Percentiles rank a stretch among this genome's conserved stretches.
These are phyloP conservation scores for Strigamia maritima DNA, from an alignment of 2,888 invertebrate species.

Conservation along the genomic window DNA sequence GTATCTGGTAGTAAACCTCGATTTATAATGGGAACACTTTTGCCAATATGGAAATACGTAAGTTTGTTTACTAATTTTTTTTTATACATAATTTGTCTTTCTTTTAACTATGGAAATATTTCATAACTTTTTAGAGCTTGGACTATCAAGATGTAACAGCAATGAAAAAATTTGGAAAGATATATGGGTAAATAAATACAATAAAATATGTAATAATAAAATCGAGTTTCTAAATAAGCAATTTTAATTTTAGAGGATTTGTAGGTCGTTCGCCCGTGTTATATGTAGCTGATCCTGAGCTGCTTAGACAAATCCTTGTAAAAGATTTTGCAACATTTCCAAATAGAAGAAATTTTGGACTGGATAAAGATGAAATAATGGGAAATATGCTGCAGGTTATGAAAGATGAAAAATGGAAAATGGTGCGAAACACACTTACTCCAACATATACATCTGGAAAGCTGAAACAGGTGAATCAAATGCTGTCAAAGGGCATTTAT, in stretches of 20 bases:
- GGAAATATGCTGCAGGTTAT: neutral
- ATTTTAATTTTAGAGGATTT: no score
- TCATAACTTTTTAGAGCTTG: neutral
- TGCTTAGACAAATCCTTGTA: no score
- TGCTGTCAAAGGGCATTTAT: neutral
- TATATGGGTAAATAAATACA: neutral
- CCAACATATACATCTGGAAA: constrained; percentile 1
- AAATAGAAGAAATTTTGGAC: neutral
- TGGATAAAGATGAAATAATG: neutral
- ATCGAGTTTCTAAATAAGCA: neutral
- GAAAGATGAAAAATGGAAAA: neutral
- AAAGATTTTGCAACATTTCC: no score
- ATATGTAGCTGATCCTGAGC: no score
- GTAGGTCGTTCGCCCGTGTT: no score
- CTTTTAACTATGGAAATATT: no score
- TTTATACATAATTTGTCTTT: neutral
- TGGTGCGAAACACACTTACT: neutral
- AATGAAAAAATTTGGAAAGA: neutral
- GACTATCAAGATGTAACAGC: neutral
- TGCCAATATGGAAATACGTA: neutral
- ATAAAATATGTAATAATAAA: no score
- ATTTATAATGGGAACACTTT: neutral
- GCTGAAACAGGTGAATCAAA: neutral
- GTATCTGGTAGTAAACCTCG: neutral
- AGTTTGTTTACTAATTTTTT: neutral